Evolutionary conservation across 2,113 vertebrate species (phyloP).

Genomic region (Ceyx melanurus): DNA sequence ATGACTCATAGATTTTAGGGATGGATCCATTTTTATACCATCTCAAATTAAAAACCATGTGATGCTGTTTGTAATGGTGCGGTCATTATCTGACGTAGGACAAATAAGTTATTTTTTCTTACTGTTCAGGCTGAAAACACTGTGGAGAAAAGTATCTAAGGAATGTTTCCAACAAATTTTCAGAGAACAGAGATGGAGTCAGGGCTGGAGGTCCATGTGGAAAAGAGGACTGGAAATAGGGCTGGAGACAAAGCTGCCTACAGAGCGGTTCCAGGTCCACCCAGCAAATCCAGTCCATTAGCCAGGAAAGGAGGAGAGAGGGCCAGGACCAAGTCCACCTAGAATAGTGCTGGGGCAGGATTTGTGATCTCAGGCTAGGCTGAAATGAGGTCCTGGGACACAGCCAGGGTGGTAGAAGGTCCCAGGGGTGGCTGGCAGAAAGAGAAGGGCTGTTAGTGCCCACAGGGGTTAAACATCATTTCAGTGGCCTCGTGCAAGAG

Average conservation of each 20-base stretch:
- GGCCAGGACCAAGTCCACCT: background rate
- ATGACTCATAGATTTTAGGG: background rate
- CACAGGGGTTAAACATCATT: background rate
- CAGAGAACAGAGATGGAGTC: background rate
- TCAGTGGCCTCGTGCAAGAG: background rate
- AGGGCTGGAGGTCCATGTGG: background rate
- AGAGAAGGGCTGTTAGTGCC: background rate
- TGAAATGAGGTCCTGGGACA: background rate
- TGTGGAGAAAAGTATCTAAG: background rate
- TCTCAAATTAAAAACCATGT: background rate
- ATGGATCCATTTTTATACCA: background rate
- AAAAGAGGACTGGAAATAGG: background rate
- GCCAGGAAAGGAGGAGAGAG: background rate
- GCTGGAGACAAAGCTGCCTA: background rate
- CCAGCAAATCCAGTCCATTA: background rate
- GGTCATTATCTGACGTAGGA: background rate
- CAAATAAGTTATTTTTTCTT: background rate
- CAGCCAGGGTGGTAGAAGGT: background rate
- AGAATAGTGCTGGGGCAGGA: background rate
- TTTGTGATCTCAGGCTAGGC: background rate
- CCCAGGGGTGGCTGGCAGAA: background rate
- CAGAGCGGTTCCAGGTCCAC: background rate
- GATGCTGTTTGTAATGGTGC: background rate
- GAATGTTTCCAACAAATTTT: background rate
- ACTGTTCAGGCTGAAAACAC: background rate